phyloP scores from a whole-genome alignment of 2,888 invertebrate genomes.

The Osedax frankpressi region DNA sequence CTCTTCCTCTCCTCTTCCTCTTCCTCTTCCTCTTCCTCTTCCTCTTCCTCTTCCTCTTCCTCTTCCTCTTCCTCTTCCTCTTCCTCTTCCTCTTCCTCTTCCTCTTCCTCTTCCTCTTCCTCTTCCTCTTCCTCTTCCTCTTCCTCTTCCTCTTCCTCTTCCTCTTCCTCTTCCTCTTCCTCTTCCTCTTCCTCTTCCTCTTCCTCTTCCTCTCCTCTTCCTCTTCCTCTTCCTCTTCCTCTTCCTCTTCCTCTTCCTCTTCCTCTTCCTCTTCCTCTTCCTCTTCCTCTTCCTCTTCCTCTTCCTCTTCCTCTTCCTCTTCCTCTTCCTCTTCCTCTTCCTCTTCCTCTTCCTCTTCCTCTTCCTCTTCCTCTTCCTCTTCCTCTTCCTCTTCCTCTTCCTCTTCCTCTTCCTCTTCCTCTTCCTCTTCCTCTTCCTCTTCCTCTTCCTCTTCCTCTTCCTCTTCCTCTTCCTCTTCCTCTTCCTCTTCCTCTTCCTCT shows the following conservation, averaged over 20 bases:
- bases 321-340: neutral
- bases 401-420: neutral
- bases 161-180: neutral
- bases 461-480: too few species aligned
- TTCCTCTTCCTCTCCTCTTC: neutral
- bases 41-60: neutral
- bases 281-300: neutral
- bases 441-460: too few species aligned
- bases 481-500: too few species aligned
- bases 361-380: neutral
- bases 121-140: neutral
- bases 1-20: neutral
- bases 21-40: neutral
- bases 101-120: neutral
- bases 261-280: neutral
- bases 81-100: neutral
- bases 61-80: neutral
- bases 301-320: neutral
- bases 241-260: neutral
- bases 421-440: too few species aligned
- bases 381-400: neutral
- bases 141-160: neutral
- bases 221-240: neutral
- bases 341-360: neutral
- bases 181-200: neutral